These are phyloP conservation scores for Conomelus anceps DNA, from an alignment of 2,888 invertebrate species.

Conservation along the genomic window DNA sequence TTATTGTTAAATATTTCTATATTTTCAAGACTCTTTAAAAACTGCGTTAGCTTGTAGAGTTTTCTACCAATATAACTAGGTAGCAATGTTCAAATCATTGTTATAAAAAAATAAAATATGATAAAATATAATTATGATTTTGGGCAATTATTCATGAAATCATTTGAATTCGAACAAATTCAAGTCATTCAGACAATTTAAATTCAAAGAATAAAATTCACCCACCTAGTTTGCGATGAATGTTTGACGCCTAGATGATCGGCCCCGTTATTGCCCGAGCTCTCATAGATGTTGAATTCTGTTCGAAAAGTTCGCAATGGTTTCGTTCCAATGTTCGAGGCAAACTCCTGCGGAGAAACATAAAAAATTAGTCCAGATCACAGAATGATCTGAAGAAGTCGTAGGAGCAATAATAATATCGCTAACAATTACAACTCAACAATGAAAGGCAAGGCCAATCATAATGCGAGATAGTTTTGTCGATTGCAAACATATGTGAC, in stretches of 20 bases:
- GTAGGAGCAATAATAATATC: background rate
- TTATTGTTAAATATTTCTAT: no score
- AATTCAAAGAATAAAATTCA: background rate
- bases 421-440: background rate
- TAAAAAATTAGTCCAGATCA: background rate
- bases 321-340: conserved; percentile 61
- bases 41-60: no score
- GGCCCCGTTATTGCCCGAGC: conserved; percentile 14
- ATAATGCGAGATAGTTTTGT: background rate
- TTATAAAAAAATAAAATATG: no score
- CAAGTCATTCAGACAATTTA: no score
- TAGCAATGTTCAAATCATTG: no score
- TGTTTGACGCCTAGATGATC: background rate
- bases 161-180: no score
- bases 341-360: conserved; percentile 53
- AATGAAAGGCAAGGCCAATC: background rate
- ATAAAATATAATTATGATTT: no score
- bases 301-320: conserved; percentile 73
- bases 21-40: no score
- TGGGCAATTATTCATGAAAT: no score
- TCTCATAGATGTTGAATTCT: conserved; percentile 59
- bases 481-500: background rate
- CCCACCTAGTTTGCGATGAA: conserved; percentile 28
- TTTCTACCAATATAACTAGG: no score
- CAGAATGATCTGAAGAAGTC: background rate